Conservation (phyloP, 2,113 vertebrate species). For the Stegastes partitus region DNA sequence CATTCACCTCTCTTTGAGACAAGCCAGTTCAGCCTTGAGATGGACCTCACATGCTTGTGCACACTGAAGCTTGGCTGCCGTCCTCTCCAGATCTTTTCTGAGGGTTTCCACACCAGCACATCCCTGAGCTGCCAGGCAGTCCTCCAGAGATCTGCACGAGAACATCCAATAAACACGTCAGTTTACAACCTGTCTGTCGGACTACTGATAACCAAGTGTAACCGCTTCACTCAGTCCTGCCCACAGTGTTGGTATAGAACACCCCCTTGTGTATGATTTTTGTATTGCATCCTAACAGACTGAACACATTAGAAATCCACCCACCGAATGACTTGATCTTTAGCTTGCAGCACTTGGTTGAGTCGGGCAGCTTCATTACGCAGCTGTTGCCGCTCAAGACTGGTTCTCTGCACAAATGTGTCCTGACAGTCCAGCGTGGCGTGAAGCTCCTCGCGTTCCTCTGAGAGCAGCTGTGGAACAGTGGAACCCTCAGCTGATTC, state of each 20-base stretch:
- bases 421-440: conserved; percentile 86
- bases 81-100: conserved; percentile 81
- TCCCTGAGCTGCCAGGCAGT: conserved; percentile 76
- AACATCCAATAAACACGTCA: background rate
- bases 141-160: conserved; percentile 85
- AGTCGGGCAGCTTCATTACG: conserved; percentile 82
- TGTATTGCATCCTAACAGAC: conserved; percentile 8
- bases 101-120: conserved; percentile 66
- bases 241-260: background rate
- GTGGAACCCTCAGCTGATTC: background rate
- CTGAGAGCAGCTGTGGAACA: conserved; percentile 82
- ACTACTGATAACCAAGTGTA: background rate
- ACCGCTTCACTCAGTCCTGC: background rate
- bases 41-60: conserved; percentile 85
- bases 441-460: conserved; percentile 86
- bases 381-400: conserved; percentile 84
- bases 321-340: conserved; percentile 88
- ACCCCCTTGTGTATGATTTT: conserved; percentile 44
- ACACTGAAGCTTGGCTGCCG: conserved; percentile 79
- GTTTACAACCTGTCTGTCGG: background rate
- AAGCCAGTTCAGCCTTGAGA: conserved; percentile 87
- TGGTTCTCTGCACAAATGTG: conserved; percentile 80
- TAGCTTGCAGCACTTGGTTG: conserved; percentile 78
- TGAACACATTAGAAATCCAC: conserved; percentile 15
- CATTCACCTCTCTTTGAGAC: conserved; percentile 88